Evolutionary conservation across 1,140 invertebrate genomes (phyloP).

Genomic region (Hyles euphorbiae): DNA sequence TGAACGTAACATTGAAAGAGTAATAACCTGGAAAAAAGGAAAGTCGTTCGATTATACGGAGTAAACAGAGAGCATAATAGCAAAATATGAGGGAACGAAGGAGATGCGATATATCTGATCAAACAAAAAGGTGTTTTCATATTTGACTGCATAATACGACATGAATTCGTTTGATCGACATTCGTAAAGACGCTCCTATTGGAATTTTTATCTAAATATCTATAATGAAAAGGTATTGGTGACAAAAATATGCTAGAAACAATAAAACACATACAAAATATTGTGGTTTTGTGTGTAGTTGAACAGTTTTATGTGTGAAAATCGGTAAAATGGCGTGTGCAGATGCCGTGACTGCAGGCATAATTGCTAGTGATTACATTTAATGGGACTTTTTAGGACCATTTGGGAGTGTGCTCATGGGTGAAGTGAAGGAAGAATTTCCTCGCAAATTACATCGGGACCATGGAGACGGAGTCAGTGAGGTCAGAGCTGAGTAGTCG

Average conservation of each 20-base stretch:
- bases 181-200: constrained; percentile 53
- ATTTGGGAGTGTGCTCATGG: constrained; percentile 51
- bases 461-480: constrained; percentile 80
- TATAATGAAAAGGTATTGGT: constrained; percentile 55
- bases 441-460: neutral
- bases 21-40: constrained; percentile 19
- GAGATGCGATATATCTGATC: constrained; percentile 20
- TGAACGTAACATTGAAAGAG: too few species aligned
- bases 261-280: too few species aligned
- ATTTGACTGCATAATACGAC: constrained; percentile 30
- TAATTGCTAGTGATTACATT: constrained; percentile 48
- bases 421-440: constrained; percentile 11
- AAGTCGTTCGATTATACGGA: neutral
- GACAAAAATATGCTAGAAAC: neutral
- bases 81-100: constrained; percentile 3
- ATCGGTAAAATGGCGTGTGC: constrained; percentile 32
- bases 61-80: constrained; percentile 11
- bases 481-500: constrained; percentile 78
- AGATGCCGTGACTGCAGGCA: constrained; percentile 8
- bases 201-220: constrained; percentile 48
- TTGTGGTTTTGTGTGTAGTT: constrained; percentile 11
- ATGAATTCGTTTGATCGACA: constrained; percentile 51
- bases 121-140: constrained; percentile 10
- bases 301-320: constrained; percentile 25
- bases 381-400: constrained; percentile 45